Conservation (phyloP, 2,797 vertebrate species). For the Oryzias dopingdopingensis region DNA sequence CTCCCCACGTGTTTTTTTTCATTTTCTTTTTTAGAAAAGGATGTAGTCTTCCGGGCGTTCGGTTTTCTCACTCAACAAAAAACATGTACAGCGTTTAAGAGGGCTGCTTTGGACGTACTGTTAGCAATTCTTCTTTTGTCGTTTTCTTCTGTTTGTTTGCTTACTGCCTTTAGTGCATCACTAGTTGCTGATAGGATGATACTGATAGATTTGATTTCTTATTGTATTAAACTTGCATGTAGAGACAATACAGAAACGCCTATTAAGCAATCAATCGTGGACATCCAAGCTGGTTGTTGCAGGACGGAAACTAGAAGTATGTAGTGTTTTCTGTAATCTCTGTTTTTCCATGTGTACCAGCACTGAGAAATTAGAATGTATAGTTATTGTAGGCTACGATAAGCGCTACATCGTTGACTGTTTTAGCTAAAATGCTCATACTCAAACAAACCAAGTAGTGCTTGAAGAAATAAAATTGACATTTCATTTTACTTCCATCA, state of each 20-base stretch:
- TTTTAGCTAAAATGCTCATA: conserved; percentile 79
- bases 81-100: conserved; percentile 77
- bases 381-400: conserved; percentile 82
- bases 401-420: conserved; percentile 83
- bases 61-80: conserved; percentile 62
- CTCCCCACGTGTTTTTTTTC: conserved; percentile 44
- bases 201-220: conserved; percentile 64
- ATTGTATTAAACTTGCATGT: conserved; percentile 80
- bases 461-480: conserved; percentile 71
- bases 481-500: conserved; percentile 69
- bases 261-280: conserved; percentile 78
- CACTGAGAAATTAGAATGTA: conserved; percentile 86
- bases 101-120: conserved; percentile 81
- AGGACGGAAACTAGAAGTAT: conserved; percentile 74
- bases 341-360: conserved; percentile 82
- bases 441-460: conserved; percentile 79
- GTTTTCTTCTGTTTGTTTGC: conserved; percentile 51
- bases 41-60: conserved; percentile 74
- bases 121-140: conserved; percentile 57
- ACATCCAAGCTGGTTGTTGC: conserved; percentile 75
- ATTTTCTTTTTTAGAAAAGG: conserved; percentile 46
- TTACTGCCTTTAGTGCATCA: conserved; percentile 78
- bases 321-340: conserved; percentile 79
- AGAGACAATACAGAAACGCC: conserved; percentile 73
- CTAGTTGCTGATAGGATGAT: conserved; percentile 74